Conservation (phyloP, 2,888 invertebrate species). For the Polymixis lichenea region DNA sequence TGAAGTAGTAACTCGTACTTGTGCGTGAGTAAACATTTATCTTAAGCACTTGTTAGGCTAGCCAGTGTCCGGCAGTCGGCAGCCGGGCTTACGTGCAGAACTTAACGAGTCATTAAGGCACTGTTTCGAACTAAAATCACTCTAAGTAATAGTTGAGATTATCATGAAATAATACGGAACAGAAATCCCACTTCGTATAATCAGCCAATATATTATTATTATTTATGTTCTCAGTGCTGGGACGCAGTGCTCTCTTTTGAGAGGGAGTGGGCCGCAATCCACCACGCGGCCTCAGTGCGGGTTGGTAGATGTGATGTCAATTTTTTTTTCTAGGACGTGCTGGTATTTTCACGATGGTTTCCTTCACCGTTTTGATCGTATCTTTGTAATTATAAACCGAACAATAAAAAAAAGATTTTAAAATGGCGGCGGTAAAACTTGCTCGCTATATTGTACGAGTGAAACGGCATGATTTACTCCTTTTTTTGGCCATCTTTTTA, state of each 20-base stretch:
- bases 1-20: not conserved
- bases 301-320: too few relatives aligned
- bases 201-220: too few relatives aligned
- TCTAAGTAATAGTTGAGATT: constrained; percentile 60
- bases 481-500: not conserved
- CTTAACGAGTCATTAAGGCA: constrained; percentile 65
- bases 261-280: too few relatives aligned
- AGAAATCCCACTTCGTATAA: constrained; percentile 31
- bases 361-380: too few relatives aligned
- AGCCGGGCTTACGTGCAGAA: constrained; percentile 40
- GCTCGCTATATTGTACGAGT: not conserved
- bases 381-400: not conserved
- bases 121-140: constrained; percentile 63
- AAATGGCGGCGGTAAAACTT: not conserved
- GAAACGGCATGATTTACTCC: not conserved
- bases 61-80: constrained; percentile 39
- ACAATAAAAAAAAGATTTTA: not conserved
- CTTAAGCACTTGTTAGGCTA: constrained; percentile 58
- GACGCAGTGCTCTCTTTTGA: too few relatives aligned
- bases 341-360: too few relatives aligned
- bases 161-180: constrained; percentile 11
- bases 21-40: constrained; percentile 53
- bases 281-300: too few relatives aligned
- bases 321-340: too few relatives aligned
- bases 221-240: too few relatives aligned